Conservation (phyloP, 37 sponge, comb jelly and placozoan species). For the Cladorhizidae sp. region DNA sequence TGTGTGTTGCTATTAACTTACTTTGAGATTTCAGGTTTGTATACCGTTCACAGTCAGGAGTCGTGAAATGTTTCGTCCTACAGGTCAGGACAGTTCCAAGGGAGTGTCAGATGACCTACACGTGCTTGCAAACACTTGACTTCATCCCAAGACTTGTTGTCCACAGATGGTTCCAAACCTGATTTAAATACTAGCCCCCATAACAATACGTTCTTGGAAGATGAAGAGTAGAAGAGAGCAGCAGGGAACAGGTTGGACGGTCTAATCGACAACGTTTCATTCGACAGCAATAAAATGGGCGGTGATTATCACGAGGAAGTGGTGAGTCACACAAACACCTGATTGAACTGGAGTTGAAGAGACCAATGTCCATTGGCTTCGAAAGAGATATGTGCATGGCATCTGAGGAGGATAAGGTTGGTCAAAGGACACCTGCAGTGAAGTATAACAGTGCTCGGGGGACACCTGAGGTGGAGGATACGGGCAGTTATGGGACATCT, state of each 20-base stretch:
- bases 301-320: too few relatives aligned
- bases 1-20: too few relatives aligned
- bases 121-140: background rate
- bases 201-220: background rate
- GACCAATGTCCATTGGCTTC: too few relatives aligned
- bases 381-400: too few relatives aligned
- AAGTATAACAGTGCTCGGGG: too few relatives aligned
- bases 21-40: too few relatives aligned
- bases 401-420: too few relatives aligned
- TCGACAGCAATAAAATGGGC: too few relatives aligned
- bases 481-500: background rate
- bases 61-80: conserved; percentile 5
- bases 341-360: background rate
- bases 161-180: too few relatives aligned
- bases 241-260: background rate
- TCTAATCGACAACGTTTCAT: background rate
- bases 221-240: background rate
- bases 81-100: background rate
- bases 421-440: background rate
- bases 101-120: background rate
- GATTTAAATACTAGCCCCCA: background rate
- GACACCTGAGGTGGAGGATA: too few relatives aligned
- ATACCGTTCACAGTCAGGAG: background rate
- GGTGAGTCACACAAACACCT: background rate
- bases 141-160: too few relatives aligned